phyloP scores from a whole-genome alignment of 2,797 vertebrate species.

The Melanotaenia maccullochi region DNA sequence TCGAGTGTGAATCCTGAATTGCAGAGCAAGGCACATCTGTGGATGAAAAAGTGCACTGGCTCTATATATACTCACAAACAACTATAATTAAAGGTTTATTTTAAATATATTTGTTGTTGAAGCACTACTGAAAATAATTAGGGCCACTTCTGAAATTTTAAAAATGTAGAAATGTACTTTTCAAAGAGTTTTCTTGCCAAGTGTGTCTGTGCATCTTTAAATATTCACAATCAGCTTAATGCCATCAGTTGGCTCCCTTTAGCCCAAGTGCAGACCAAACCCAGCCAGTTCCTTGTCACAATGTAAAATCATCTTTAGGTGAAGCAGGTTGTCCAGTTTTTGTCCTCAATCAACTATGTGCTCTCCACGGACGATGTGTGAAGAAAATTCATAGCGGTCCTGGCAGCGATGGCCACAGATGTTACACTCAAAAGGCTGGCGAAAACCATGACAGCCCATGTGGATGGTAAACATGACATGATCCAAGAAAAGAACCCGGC shows the following conservation, averaged over 20 bases:
- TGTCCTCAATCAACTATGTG: conserved; percentile 86
- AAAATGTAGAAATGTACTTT: conserved; percentile 23
- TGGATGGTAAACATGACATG: conserved; percentile 99
- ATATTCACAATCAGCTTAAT: conserved; percentile 26
- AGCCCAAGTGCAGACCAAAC: conserved; percentile 83
- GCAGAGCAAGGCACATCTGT: conserved; percentile 83
- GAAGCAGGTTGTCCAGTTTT: conserved; percentile 34
- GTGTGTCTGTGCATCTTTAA: conserved; percentile 49
- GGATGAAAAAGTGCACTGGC: conserved; percentile 74
- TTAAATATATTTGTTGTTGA: conserved; percentile 42
- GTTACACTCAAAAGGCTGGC: conserved; percentile 98
- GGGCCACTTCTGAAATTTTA: conserved; percentile 15
- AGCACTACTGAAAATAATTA: conserved; percentile 60
- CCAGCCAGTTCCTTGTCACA: conserved; percentile 69
- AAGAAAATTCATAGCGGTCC: conserved; percentile 98
- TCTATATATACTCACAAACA: conserved; percentile 56
- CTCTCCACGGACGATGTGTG: conserved; percentile 96
- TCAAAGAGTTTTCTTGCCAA: conserved; percentile 34
- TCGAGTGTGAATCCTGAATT: conserved; percentile 60
- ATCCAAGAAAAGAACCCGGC: conserved; percentile 96
- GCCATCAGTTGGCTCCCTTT: conserved; percentile 27
- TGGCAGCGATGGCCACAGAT: conserved; percentile 97
- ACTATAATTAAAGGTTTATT: conserved; percentile 71
- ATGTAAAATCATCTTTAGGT: conserved; percentile 53
- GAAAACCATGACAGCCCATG: conserved; percentile 98